Base-by-base conservation (phyloP, 2,113 vertebrate genomes). In the Oenanthe melanoleuca region DNA sequence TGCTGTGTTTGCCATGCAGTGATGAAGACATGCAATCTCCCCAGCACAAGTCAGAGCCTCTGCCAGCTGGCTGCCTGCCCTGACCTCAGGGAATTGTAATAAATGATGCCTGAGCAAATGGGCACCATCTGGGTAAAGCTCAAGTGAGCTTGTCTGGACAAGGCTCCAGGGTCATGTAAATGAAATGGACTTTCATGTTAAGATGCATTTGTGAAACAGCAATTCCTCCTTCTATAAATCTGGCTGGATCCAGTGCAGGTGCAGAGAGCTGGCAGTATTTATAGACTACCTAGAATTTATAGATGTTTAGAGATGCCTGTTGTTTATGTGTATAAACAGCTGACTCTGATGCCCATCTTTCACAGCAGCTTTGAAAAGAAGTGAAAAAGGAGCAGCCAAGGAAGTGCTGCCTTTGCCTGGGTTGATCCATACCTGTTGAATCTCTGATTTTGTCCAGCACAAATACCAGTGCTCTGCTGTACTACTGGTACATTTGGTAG, bases 111-210 rank as follows among this genome's bases (percentile, higher is more conserved):
- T 84, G 95, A 98, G 96, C 97, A 98, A 98, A 98, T 98, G 98
- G 98, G 94, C 91, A 93, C 98, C 98, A 98, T 98, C 98, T 99
- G 99, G 95, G 96, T 42, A 95, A 97, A 97, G 95, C 97, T 97
- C 98, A 96, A 93, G 95, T 94, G 92, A 98, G 93, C 96, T 96
- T 98, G 96, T 97, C 96, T 97, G 96, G 97, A 98, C 97, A 97
- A 97, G 83, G 91, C 98, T 97, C 97, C 82, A 94, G 97, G 96
- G 97, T 97, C 97, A 96, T 93, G 96, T 97, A 96, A 96, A 97
- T 93, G 88, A 93, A 97, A 97, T 31, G 52, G 88, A 96, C 92
- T 97, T 97, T 87, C 95, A 91, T 92, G 97, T 94, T 93, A 94
- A 97, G 92, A 95, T 96, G 75, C 94, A 97, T 81, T 93, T 97